Evolutionary conservation across 2,797 vertebrate genomes (phyloP).

Genomic region (Silurus aristotelis): DNA sequence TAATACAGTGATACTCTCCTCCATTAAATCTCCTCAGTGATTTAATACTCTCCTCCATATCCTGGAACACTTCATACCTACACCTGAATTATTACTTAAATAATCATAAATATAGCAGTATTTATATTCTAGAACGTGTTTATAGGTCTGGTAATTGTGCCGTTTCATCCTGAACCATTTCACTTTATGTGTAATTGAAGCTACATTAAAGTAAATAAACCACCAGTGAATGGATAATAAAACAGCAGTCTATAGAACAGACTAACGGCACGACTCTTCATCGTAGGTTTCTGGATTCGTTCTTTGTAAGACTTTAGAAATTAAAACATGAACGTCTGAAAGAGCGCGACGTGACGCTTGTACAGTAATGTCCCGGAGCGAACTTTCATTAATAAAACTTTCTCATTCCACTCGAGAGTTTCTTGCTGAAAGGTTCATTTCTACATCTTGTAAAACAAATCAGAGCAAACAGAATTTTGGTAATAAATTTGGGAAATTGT

Average conservation of each 20-base stretch:
- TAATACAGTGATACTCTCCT: no score
- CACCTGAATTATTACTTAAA: no score
- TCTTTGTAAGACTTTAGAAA: background rate
- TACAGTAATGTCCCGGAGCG: background rate
- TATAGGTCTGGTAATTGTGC: background rate
- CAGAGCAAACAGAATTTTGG: conserved; percentile 36
- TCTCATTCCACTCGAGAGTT: background rate
- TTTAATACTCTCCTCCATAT: no score
- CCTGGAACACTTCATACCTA: no score
- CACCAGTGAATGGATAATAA: background rate
- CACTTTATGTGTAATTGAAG: background rate
- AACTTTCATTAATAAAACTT: conserved; percentile 24
- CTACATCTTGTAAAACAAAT: conserved; percentile 15
- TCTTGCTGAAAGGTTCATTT: conserved; percentile 20
- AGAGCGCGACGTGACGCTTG: no score
- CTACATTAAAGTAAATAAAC: background rate
- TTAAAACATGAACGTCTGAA: background rate
- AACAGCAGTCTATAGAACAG: background rate
- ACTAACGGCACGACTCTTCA: no score
- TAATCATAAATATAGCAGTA: background rate
- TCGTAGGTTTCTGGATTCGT: no score
- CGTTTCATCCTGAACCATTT: background rate
- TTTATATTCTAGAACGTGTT: background rate
- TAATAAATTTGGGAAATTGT: background rate
- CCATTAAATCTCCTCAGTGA: no score